Percentiles rank a stretch among this genome's conserved stretches.
These are phyloP conservation scores for Dasysyrphus albostriatus DNA, from an alignment of 2,888 invertebrate species.

Conservation along the genomic window DNA sequence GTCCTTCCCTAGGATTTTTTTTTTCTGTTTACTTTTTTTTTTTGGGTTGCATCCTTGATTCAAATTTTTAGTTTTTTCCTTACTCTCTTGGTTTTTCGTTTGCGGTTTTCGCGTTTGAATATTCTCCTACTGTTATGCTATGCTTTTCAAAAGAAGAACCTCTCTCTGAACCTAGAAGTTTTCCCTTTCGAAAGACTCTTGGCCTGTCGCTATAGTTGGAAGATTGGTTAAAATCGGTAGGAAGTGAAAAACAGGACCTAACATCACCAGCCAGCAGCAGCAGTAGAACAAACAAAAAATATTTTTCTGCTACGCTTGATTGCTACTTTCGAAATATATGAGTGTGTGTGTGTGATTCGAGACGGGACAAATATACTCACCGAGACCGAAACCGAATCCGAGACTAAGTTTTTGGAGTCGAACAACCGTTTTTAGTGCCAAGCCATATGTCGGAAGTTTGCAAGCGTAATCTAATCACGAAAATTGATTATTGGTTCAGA, in stretches of 20 bases:
- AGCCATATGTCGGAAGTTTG: conserved; percentile 80
- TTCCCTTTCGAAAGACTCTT: conserved; percentile 53
- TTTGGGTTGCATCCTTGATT: conserved; percentile 51
- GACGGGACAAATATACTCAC: conserved; percentile 54
- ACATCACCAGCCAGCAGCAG: not conserved
- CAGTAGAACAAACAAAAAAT: conserved; percentile 53
- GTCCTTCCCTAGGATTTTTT: conserved; percentile 43
- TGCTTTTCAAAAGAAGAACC: conserved; percentile 15
- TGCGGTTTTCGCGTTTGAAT: conserved; percentile 58
- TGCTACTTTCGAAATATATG: conserved; percentile 50
- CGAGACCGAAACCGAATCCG: conserved; percentile 45
- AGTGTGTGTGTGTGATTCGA: conserved; percentile 7
- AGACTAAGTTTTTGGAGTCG: conserved; percentile 68
- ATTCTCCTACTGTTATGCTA: conserved; percentile 25
- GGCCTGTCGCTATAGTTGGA: conserved; percentile 33
- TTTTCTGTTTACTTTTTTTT: conserved; percentile 21
- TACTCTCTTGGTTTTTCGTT: conserved; percentile 58
- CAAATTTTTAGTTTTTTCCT: conserved; percentile 45
- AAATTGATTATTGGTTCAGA: conserved; percentile 80
- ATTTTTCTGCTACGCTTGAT: conserved; percentile 65
- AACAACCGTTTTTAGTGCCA: conserved; percentile 77
- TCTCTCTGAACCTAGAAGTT: conserved; percentile 18
- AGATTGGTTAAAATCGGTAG: conserved; percentile 25
- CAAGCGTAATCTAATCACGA: conserved; percentile 80
- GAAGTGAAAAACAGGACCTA: conserved; percentile 47